Evolutionary conservation across 2,113 vertebrate genomes (phyloP).

Genomic region (Podarcis raffonei): DNA sequence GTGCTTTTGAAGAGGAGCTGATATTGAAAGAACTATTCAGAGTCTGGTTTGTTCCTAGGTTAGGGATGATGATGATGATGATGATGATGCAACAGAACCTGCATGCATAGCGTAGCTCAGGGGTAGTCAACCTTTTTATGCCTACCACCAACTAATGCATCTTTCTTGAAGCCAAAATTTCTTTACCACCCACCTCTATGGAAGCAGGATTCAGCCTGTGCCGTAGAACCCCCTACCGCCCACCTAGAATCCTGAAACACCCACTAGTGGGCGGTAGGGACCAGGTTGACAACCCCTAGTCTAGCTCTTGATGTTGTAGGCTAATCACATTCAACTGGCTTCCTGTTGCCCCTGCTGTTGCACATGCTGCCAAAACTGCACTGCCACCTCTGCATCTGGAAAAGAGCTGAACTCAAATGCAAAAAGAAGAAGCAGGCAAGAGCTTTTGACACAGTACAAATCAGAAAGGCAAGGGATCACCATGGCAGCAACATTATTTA

Average conservation of each 20-base stretch:
- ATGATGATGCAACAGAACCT: background rate
- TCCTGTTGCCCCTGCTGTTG: conserved; percentile 53
- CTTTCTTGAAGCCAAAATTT: too few species aligned
- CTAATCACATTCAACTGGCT: conserved; percentile 33
- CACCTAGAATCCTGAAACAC: too few species aligned
- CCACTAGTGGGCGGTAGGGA: too few species aligned
- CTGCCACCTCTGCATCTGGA: conserved; percentile 37
- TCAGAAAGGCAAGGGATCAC: conserved; percentile 62
- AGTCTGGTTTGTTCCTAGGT: conserved; percentile 7
- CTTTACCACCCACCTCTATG: too few species aligned
- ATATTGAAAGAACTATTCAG: background rate
- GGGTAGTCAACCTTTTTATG: too few species aligned
- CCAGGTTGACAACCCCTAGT: background rate
- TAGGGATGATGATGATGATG: background rate
- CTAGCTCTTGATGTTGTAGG: conserved; percentile 18
- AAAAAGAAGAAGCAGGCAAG: conserved; percentile 46
- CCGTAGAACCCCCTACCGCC: too few species aligned
- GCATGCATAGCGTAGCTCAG: too few species aligned
- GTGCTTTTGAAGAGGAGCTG: background rate
- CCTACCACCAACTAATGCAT: too few species aligned
- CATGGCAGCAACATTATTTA: conserved; percentile 66
- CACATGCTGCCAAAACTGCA: conserved; percentile 45
- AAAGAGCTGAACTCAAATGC: conserved; percentile 38
- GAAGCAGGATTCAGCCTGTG: too few species aligned
- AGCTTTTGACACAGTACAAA: conserved; percentile 51